Percentiles rank a stretch among this genome's conserved stretches.
These are phyloP conservation scores for Drosophila ogumai DNA, from an alignment of 1,140 invertebrate species.

Conservation along the genomic window DNA sequence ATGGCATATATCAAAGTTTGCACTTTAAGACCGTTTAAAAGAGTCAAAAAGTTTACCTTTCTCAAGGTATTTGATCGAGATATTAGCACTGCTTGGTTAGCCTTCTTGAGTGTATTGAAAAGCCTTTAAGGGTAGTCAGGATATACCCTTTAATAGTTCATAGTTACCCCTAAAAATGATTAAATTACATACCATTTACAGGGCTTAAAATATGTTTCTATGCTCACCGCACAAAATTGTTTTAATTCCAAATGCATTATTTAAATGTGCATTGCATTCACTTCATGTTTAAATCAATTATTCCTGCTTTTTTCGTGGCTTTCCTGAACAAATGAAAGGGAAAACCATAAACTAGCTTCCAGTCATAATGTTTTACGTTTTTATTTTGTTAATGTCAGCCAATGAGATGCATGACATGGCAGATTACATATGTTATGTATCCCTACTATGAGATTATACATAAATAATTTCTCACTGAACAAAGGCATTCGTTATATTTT, in stretches of 20 bases:
- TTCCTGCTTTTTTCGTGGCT: constrained; percentile 7
- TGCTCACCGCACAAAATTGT: background rate
- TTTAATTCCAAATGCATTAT: constrained; percentile 23
- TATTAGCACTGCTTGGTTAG: constrained; percentile 10
- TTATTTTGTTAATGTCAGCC: constrained; percentile 15
- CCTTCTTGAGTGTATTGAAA: background rate
- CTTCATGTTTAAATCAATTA: constrained; percentile 34
- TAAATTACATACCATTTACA: background rate
- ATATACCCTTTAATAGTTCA: background rate
- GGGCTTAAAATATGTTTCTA: background rate
- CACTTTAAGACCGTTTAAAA: constrained; percentile 24
- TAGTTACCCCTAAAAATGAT: background rate
- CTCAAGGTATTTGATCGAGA: background rate
- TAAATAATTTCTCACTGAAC: constrained; percentile 26
- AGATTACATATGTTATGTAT: constrained; percentile 22
- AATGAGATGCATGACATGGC: constrained; percentile 32
- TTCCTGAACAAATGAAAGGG: constrained; percentile 2
- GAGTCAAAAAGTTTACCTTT: constrained; percentile 14
- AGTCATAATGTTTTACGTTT: constrained; percentile 2
- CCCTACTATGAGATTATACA: constrained; percentile 1
- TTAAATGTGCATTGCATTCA: constrained; percentile 19
- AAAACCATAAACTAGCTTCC: constrained; percentile 9
- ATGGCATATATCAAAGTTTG: constrained; percentile 9
- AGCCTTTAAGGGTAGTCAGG: background rate
- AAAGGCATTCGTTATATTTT: constrained; percentile 4